phyloP scores from a whole-genome alignment of 2,797 vertebrate genomes.

The Gallinago stenura region DNA sequence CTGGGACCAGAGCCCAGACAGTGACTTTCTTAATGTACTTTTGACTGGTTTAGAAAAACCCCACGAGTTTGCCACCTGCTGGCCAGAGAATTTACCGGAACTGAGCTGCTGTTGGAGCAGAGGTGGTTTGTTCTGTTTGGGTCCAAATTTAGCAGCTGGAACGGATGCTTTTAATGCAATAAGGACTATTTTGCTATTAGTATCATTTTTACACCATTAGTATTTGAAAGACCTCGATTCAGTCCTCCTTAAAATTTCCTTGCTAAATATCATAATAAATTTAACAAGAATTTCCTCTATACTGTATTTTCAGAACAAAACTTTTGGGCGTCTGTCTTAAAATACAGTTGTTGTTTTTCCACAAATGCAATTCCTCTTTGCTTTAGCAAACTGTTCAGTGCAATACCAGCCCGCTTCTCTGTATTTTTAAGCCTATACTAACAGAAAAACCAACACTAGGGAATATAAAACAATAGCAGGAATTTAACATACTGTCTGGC shows the following conservation, averaged over 20 bases:
- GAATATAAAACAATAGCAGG: not conserved
- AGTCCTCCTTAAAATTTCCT: not conserved
- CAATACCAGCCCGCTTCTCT: not conserved
- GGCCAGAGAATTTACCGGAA: not conserved
- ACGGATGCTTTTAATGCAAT: rapidly evolving
- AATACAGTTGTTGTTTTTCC: not conserved
- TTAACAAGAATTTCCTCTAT: not conserved
- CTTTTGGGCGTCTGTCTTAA: not conserved
- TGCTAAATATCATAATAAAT: not conserved
- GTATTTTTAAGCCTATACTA: not conserved
- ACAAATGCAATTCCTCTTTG: not conserved
- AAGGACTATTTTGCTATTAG: not conserved
- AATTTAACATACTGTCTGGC: not conserved
- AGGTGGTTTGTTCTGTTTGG: rapidly evolving
- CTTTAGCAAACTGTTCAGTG: not conserved
- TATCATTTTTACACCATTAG: not conserved
- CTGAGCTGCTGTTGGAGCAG: rapidly evolving
- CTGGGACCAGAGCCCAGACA: no score
- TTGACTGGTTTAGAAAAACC: not conserved
- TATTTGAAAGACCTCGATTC: not conserved
- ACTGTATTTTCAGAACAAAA: not conserved
- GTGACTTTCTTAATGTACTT: not conserved
- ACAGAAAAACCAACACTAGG: not conserved
- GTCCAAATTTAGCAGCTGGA: not conserved
- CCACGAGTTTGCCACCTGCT: conserved; percentile 22